Percentiles rank a stretch among this genome's conserved stretches.
Evolutionary conservation across 2,113 vertebrate species (phyloP).

Genomic region (Phyllostomus discolor): DNA sequence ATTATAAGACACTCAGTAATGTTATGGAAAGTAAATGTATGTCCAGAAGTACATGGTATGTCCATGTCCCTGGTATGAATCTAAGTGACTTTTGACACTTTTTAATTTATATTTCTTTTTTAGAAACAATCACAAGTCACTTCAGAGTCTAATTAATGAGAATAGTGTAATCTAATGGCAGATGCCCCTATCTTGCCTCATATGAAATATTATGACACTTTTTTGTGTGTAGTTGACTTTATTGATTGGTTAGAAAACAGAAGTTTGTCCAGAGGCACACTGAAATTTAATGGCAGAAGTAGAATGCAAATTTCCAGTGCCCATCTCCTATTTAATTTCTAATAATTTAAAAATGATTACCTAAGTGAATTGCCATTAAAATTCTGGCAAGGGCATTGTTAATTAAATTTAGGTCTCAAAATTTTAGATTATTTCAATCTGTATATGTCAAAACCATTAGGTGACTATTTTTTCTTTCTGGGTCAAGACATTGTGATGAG

Average conservation of each 20-base stretch:
- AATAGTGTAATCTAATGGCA: background rate
- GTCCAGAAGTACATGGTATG: background rate
- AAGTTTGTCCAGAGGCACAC: background rate
- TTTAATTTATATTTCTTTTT: background rate
- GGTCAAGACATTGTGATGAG: background rate
- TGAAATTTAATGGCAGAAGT: background rate
- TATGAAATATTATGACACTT: background rate
- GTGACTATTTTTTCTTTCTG: background rate
- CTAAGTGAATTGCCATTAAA: background rate
- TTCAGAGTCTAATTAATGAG: background rate
- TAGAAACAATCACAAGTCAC: background rate
- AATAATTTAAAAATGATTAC: background rate
- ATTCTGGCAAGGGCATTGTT: background rate
- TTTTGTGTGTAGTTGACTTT: background rate
- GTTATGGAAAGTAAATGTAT: background rate
- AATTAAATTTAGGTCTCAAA: background rate
- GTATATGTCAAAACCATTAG: background rate
- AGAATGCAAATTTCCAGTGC: background rate
- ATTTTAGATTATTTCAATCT: slow-evolving; percentile 1
- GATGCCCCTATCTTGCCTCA: background rate
- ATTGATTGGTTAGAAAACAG: background rate
- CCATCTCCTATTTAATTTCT: background rate
- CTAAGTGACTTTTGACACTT: background rate
- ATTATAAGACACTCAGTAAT: background rate
- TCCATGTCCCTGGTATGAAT: background rate